Evolutionary conservation across 1,140 invertebrate species (phyloP), one percentile per base, ranked within the genome.

Genomic region (Macrostomum lignano): DNA sequence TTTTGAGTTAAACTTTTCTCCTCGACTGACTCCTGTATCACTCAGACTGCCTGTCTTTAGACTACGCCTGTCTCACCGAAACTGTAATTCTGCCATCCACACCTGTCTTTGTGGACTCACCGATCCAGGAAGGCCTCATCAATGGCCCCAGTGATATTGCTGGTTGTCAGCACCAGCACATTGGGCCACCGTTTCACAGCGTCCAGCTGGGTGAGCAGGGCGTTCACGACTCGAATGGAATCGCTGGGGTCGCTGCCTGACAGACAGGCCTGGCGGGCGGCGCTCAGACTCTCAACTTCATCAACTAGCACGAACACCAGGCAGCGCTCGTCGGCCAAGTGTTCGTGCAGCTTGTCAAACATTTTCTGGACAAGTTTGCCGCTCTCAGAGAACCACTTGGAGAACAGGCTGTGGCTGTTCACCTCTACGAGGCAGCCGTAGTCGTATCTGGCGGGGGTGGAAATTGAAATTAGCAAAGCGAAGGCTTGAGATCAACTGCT

Each of bases 321-420:
- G 21, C 69, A 64, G 7, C 71, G 59, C 1, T 41, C 52, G 55
- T 88, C 71, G 43, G 74, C 68, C 3, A 78, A 63, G 2, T 84
- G 58, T 44, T 74, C 71, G 36, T 67, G 66, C 20, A 94, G 74
- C 49, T 72, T 72, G 13, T 67, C 61, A 50, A 96, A 96, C 54
- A 96, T 66, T 49, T 79, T 74, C 50, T 74, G 71, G 0, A 96
- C 82, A 17, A 94, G 60, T 61, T 94, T 94, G 7, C 82, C 86
- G 64, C 81, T 91, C 70, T 96, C 86, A 3, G 82, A 91, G 58
- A 94, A 96, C 77, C 81, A 96, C 55, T 93, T 93, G 0, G 82
- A 93, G 57, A 94, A 93, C 31, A 98, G 65, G 47, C 75, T 81
- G 49, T 96, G 86, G 40, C 76, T 84, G 47, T 96, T 93, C 26